phyloP scores from a whole-genome alignment of 2,888 invertebrate genomes.

The Euplexia lucipara region DNA sequence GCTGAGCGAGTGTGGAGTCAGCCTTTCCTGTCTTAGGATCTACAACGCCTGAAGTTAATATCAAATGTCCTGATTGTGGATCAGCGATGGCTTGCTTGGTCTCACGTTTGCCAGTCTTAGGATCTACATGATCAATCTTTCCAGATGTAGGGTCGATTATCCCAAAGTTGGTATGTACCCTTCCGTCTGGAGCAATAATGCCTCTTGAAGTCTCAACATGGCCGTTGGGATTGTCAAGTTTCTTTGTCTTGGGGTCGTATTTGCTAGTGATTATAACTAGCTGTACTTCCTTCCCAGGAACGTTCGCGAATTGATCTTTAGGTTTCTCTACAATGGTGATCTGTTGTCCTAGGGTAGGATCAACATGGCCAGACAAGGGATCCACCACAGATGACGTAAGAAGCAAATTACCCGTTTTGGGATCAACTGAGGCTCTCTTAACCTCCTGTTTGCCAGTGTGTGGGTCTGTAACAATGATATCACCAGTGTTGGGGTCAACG shows the following conservation, averaged over 20 bases:
- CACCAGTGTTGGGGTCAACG: slow-evolving; percentile 90
- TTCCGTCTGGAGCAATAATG: slow-evolving; percentile 79
- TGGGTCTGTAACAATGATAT: slow-evolving; percentile 89
- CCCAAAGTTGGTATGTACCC: slow-evolving; percentile 88
- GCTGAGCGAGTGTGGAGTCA: slow-evolving; percentile 86
- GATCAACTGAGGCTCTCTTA: slow-evolving; percentile 92
- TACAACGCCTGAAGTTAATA: slow-evolving; percentile 87
- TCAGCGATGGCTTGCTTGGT: slow-evolving; percentile 89
- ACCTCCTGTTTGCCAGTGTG: slow-evolving; percentile 91
- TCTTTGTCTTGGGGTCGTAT: slow-evolving; percentile 89
- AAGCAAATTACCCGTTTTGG: slow-evolving; percentile 91
- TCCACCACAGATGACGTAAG: slow-evolving; percentile 89
- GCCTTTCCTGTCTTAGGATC: slow-evolving; percentile 90
- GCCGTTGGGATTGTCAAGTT: slow-evolving; percentile 89
- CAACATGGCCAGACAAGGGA: slow-evolving; percentile 88
- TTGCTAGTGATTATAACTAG: slow-evolving; percentile 88
- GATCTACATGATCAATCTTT: slow-evolving; percentile 87
- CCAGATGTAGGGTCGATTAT: slow-evolving; percentile 90
- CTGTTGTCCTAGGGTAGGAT: slow-evolving; percentile 89
- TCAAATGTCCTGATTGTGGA: slow-evolving; percentile 87
- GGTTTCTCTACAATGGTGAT: slow-evolving; percentile 78
- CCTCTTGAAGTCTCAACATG: slow-evolving; percentile 87
- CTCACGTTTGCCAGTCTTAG: slow-evolving; percentile 89
- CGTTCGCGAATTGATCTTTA: slow-evolving; percentile 74
- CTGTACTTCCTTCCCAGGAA: slow-evolving; percentile 84